Conservation (phyloP, 2,113 vertebrate species). For the Potamarius usumacintae region DNA sequence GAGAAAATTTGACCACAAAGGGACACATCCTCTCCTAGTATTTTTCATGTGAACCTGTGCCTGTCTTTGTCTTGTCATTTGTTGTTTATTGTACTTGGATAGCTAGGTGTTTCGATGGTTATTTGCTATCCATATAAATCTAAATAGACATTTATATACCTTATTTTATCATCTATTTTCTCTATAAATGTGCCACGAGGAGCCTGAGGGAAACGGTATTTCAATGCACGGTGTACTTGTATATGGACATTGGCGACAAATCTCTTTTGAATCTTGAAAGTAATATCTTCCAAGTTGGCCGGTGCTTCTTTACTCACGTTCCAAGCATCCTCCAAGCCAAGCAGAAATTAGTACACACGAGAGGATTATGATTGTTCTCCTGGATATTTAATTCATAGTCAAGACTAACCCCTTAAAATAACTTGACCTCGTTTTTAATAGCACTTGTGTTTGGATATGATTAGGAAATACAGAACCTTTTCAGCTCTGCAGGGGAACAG, state of each 20-base stretch:
- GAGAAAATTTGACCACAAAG: neutral
- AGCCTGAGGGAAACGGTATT: too few species aligned
- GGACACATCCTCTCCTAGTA: too few species aligned
- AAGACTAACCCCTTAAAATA: conserved; percentile 25
- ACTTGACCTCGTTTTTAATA: conserved; percentile 27
- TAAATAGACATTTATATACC: too few species aligned
- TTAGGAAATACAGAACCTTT: conserved; percentile 41
- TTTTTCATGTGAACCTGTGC: too few species aligned
- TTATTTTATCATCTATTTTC: too few species aligned
- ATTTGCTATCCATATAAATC: too few species aligned
- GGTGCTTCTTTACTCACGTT: neutral
- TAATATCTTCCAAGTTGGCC: neutral
- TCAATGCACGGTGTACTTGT: too few species aligned
- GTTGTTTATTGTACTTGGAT: too few species aligned
- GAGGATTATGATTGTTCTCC: neutral
- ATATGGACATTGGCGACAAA: too few species aligned
- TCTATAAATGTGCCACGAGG: too few species aligned
- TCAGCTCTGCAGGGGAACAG: conserved; percentile 21
- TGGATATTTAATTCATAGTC: conserved; percentile 20
- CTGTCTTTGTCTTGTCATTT: too few species aligned
- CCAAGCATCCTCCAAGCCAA: neutral
- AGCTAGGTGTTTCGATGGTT: too few species aligned
- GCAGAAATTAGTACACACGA: neutral
- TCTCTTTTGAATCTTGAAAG: neutral
- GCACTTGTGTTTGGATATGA: conserved; percentile 38